Evolutionary conservation across 2,797 vertebrate species (phyloP), one percentile per base, ranked within the genome.

Genomic region (Nothura maculosa): DNA sequence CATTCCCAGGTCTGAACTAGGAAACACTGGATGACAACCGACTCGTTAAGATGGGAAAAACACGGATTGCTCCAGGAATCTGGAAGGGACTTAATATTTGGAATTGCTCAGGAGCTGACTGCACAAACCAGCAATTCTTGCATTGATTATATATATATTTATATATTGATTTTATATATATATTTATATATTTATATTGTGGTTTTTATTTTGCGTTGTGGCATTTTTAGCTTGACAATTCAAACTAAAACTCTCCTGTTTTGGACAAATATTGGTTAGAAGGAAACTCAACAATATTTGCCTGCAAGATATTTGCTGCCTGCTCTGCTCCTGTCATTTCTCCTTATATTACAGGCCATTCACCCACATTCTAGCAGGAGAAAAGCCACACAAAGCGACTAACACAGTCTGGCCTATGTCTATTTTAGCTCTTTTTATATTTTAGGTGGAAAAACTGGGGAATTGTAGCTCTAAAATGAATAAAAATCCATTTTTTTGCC

Each of bases 291-390:
- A 30, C 10, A 22, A 19, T 24, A 4, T 77, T 50, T 5, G 22
- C 5, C 50, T 30, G 16, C 19, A 19, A 30, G 40, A 40, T 45
- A 45, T 45, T 45, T 45, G 34, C 78, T 4, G 28, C 6, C 43
- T 0, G 14, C 0, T 15, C 30, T 5, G 43, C 4, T 25, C 36
- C 25, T 8, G 5, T 11, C 10, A 2, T 17, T 52, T 40, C 67
- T 13, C 28, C 34, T 21, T 57, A 21, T 0, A 18, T 45, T 9
- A 63, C 45, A 47, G n/a, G n/a, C 34, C 36, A 27, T 15, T 30
- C 38, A 27, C 34, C 2, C 1, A 42, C 5, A 38, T 20, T 76
- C 62, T 13, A 83, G 36, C 27, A 19, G 24, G 60, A 27, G 18
- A 69, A 74, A 61, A 5, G 7, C 4, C 4, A 14, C 19, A 58